Conservation (phyloP, 2,888 invertebrate genomes). For the Allacma fusca region DNA sequence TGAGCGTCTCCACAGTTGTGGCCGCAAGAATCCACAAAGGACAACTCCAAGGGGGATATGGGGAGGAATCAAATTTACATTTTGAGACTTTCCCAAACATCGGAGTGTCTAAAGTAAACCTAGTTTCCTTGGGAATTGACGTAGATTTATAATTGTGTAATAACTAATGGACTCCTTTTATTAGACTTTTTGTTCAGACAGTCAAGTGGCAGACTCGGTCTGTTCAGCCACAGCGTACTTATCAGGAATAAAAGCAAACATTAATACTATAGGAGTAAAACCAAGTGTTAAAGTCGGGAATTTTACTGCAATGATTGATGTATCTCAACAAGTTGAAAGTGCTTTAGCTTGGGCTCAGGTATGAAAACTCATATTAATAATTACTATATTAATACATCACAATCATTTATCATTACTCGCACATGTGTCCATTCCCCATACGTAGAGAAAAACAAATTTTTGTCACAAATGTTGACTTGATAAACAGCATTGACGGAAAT, state of each 20-base stretch:
- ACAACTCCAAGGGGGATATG: slow-evolving; percentile 69
- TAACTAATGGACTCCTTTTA: background rate
- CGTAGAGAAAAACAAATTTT: no score
- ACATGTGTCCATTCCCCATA: no score
- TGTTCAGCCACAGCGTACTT: slow-evolving; percentile 76
- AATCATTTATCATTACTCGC: no score
- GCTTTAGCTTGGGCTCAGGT: slow-evolving; percentile 60
- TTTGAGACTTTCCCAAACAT: slow-evolving; percentile 80
- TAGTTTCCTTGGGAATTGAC: background rate
- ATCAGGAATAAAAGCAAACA: slow-evolving; percentile 79
- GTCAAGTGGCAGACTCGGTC: slow-evolving; percentile 55
- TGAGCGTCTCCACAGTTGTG: slow-evolving; percentile 83
- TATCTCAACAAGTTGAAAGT: slow-evolving; percentile 47
- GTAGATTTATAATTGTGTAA: background rate
- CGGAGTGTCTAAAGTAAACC: slow-evolving; percentile 74
- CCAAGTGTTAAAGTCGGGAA: slow-evolving; percentile 67
- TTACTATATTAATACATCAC: no score
- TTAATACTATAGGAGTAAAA: slow-evolving; percentile 79
- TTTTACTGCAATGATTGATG: slow-evolving; percentile 43
- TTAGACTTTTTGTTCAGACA: slow-evolving; percentile 53
- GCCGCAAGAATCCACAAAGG: slow-evolving; percentile 79
- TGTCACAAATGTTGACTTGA: no score
- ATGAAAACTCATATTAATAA: no score
- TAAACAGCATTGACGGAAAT: no score
- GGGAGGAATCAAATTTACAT: slow-evolving; percentile 75